Base-by-base conservation (phyloP, 2,797 vertebrate genomes). In the Microctenopoma steveboyesi region DNA sequence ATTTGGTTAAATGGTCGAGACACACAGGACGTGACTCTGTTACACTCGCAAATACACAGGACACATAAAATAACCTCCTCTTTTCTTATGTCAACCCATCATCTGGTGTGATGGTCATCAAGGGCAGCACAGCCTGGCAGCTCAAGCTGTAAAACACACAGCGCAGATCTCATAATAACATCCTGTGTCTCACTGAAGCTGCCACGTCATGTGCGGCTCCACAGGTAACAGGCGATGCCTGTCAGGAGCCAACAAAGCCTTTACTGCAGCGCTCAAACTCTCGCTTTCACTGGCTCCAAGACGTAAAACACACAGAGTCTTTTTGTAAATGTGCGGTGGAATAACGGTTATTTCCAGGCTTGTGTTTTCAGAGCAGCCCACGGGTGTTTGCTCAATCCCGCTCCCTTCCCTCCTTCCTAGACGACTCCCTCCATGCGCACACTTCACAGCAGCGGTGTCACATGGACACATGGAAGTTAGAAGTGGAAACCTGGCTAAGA, bases 331-430 rank as follows among this genome's bases (percentile, higher is more conserved):
- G 42, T 68, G 43, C 13, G 0, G 6, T 1, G 40, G 65, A 67
- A 74, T 82, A 22, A 63, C 3, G 18, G 58, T 68, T 64, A 65
- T 72, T 84, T 81, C 50, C 56, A 76, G 53, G 30, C 56, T 61
- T 2, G 10, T 65, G 35, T 69, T 55, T 60, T 48, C 39, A 7
- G 28, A 3, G 1, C 28, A 70, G 64, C 6, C 13, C 56, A 40
- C 14, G 58, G 66, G 61, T 49, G 35, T 76, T 67, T 58, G n/a
- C 59, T 82, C 61, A 74, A 81, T 80, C 77, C 62, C 45, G 15
- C 67, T 46, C 25, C 50, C 30, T 25, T 54, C 52, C 51, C 35
- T 27, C 22, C 37, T 56, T 60, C 46, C 53, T 43, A 53, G 3
- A 35, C 8, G 1, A 56, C 74, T 60, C 66, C 67, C 64, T 69